Conservation (phyloP, 2,797 vertebrate genomes). For the Ptychadena robeensis region DNA sequence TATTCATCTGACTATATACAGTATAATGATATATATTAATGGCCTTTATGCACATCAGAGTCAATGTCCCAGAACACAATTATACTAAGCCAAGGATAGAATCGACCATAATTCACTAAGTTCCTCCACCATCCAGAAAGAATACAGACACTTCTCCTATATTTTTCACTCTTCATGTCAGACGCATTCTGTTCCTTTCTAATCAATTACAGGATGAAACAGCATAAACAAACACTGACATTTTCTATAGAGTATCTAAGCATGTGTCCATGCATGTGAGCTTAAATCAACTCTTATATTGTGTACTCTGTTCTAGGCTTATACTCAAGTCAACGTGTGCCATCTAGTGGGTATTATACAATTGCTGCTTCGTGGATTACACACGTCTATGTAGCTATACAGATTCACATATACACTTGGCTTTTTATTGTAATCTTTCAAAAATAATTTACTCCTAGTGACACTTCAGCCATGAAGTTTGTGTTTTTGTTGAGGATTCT, state of each 20-base stretch:
- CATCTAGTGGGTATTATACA: conserved; percentile 51
- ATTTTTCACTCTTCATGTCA: not conserved
- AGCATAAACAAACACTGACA: not conserved
- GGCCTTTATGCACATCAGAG: not conserved
- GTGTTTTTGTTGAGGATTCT: no score
- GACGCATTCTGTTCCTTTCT: not conserved
- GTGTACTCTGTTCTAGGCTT: not conserved
- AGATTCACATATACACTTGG: not conserved
- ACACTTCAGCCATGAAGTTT: no score
- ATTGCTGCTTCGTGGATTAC: not conserved
- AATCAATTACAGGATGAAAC: not conserved
- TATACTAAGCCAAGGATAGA: not conserved
- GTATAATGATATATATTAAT: not conserved
- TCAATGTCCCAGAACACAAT: not conserved
- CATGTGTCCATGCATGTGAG: not conserved
- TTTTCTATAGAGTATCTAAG: not conserved
- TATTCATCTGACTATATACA: no score
- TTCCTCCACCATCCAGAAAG: not conserved
- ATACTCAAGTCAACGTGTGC: conserved; percentile 41
- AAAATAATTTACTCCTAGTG: no score
- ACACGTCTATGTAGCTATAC: not conserved
- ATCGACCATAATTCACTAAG: not conserved
- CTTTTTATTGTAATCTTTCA: no score
- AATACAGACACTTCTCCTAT: not conserved
- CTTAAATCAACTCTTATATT: not conserved